These are phyloP conservation scores for Punctoribates punctum DNA, from an alignment of 2,888 invertebrate species.

Conservation along the genomic window DNA sequence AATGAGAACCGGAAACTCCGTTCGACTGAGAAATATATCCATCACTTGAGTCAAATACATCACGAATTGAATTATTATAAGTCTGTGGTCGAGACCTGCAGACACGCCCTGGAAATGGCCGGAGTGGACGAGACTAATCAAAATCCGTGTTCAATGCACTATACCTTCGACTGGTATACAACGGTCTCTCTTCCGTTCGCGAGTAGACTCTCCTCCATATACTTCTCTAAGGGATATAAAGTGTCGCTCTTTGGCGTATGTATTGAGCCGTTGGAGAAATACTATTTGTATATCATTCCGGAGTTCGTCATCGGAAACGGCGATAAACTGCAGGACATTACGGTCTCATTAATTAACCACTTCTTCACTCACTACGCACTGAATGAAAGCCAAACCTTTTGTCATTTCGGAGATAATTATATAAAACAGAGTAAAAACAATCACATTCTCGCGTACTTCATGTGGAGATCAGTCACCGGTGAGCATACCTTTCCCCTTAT, in stretches of 20 bases:
- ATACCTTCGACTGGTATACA: constrained; percentile 41
- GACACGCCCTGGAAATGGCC: background rate
- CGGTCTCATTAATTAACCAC: constrained; percentile 37
- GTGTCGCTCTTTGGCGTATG: constrained; percentile 39
- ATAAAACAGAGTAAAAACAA: constrained; percentile 39
- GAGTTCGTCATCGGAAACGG: constrained; percentile 34
- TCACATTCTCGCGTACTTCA: constrained; percentile 37
- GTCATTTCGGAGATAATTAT: constrained; percentile 25
- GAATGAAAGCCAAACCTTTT: constrained; percentile 10
- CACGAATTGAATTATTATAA: constrained; percentile 28
- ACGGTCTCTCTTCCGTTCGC: constrained; percentile 35
- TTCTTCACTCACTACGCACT: constrained; percentile 31
- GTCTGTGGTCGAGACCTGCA: background rate
- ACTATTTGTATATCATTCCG: constrained; percentile 39
- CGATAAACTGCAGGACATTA: constrained; percentile 19
- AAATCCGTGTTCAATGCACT: constrained; percentile 36
- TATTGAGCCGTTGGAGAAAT: constrained; percentile 39
- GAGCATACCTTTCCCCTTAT: background rate
- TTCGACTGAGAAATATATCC: constrained; percentile 24
- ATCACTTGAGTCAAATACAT: constrained; percentile 33
- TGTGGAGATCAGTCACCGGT: constrained; percentile 40
- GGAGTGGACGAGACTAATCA: background rate
- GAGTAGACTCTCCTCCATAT: constrained; percentile 19
- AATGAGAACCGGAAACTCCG: constrained; percentile 9
- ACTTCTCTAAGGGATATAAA: constrained; percentile 35